Base-by-base conservation (phyloP, 2,888 invertebrate species). In the Cotesia congregata region DNA sequence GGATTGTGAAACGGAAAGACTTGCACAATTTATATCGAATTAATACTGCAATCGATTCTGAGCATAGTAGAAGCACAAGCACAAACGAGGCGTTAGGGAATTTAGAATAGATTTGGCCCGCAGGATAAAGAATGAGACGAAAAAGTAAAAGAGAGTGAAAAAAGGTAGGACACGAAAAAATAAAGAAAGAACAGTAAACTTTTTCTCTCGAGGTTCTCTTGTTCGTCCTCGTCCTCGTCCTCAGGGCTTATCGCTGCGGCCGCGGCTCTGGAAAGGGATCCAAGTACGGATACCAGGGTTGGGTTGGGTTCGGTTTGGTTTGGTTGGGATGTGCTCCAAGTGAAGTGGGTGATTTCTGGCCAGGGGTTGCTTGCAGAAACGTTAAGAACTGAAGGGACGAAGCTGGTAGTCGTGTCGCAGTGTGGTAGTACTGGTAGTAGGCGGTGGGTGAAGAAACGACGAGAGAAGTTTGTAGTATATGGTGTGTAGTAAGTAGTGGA, bases 41-140 rank as follows among this genome's bases (percentile, higher is more conserved):
- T 62, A 62, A 62, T 62, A 62, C 62, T 20, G 15, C 62, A 20
- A 62, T 62, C 78, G 81, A 77, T 82, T 82, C 76, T 77, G 78
- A 76, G 78, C 74, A 80, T 78, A 82, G 82, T 82, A n/a, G 40
- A 40, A 50, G 38, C 30, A 71, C 17, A 59, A 59, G 30, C 61
- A 61, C 67, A 59, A 67, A 64, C 71, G 67, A 60, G 72, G 61
- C 74, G 74, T 71, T 74, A 71, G 74, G 81, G 81, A 84, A 87
- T 87, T 87, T 84, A 84, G 86, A 87, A 87, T 85, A 86, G 85
- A 86, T 86, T 85, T 84, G 30, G 81, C 81, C 75, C 40, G 76
- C 50, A 75, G 79, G 77, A 82, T 81, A 50, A 61, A 30, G 40
- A 72, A 72, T 64, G 15, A 67, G 38, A 72, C 7, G 64, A 67